These are phyloP conservation scores for Larimichthys crocea DNA, from an alignment of 2,113 vertebrate genomes.

Conservation along the genomic window DNA sequence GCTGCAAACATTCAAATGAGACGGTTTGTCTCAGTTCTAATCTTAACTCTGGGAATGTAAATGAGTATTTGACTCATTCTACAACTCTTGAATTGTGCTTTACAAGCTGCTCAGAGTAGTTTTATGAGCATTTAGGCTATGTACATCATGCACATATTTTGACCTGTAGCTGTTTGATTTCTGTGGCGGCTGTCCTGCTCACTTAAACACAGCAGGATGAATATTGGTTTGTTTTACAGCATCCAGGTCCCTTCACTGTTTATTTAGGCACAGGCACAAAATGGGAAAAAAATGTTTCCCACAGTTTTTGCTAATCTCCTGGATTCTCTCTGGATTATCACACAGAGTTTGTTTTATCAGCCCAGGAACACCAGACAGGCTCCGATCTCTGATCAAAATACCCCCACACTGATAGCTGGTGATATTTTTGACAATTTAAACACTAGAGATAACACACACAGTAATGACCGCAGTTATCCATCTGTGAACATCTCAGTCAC, in stretches of 20 bases:
- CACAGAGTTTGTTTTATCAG: slow-evolving; percentile 28
- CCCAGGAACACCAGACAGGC: slow-evolving; percentile 8
- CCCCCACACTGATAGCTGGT: background rate
- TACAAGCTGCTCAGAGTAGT: too few species aligned
- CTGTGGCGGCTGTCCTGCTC: background rate
- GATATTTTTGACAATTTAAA: background rate
- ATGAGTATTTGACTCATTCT: too few species aligned
- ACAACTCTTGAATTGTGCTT: too few species aligned
- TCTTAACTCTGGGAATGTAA: too few species aligned
- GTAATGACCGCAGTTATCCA: background rate
- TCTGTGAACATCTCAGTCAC: too few species aligned
- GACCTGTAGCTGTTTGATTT: background rate
- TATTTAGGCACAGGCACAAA: slow-evolving; percentile 12
- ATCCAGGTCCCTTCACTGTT: background rate
- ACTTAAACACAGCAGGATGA: background rate
- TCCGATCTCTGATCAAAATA: background rate
- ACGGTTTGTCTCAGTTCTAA: background rate
- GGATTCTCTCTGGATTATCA: slow-evolving; percentile 11
- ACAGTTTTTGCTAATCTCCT: slow-evolving; percentile 8
- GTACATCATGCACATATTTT: background rate
- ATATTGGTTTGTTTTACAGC: slow-evolving; percentile 4
- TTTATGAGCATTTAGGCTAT: background rate
- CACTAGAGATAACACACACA: background rate
- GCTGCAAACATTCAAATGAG: background rate
- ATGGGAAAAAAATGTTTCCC: slow-evolving; percentile 21